Conservation (phyloP, 2,113 vertebrate genomes). For the Atrichornis clamosus region DNA sequence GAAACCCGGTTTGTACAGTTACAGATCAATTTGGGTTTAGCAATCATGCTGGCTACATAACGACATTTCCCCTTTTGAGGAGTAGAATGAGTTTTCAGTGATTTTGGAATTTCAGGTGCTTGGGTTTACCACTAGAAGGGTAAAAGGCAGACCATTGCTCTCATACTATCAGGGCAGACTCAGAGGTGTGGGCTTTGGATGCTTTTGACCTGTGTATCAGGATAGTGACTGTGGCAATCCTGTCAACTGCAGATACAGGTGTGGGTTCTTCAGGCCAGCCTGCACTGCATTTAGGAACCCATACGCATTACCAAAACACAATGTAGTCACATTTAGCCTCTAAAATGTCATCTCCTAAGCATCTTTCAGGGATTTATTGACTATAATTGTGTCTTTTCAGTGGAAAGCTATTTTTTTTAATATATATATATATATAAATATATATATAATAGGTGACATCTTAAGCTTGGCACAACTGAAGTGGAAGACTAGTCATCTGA, state of each 20-base stretch:
- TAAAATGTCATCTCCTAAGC: neutral
- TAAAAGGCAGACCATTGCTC: neutral
- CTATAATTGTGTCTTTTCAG: neutral
- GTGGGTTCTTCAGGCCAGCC: neutral
- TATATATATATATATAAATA: too few species aligned
- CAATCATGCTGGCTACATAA: fast-evolving
- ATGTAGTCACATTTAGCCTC: neutral
- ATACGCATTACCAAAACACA: neutral
- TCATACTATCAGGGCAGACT: neutral
- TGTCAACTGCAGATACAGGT: neutral
- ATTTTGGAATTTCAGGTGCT: neutral
- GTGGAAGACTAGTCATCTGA: neutral
- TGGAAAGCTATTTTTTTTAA: neutral
- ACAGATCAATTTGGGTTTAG: neutral
- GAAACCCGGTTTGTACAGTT: neutral
- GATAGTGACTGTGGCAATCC: fast-evolving
- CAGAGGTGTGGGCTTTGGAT: neutral
- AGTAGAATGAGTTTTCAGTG: neutral
- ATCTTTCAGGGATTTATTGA: neutral
- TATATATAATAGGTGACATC: neutral
- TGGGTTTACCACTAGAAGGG: neutral
- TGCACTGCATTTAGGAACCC: neutral
- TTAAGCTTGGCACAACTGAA: neutral
- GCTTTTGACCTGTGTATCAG: neutral
- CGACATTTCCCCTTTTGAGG: neutral